Conservation (phyloP, 1,140 invertebrate genomes). For the Epicauta chinensis region DNA sequence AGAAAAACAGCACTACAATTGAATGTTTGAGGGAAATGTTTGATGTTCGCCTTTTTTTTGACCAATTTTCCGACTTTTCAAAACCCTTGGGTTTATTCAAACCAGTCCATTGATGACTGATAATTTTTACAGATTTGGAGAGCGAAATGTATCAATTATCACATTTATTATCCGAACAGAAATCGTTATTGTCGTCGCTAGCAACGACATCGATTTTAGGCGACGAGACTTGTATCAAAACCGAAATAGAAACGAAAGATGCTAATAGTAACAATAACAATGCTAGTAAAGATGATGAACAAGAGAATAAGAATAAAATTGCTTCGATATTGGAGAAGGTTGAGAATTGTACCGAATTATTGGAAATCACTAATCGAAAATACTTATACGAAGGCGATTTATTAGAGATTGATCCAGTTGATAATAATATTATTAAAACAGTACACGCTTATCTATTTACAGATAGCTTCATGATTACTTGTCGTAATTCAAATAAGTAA, state of each 20-base stretch:
- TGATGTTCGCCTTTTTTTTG: no score
- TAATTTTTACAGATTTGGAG: constrained; percentile 84
- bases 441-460: constrained; percentile 92
- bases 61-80: no score
- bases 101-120: no score
- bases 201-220: constrained; percentile 66
- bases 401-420: constrained; percentile 80
- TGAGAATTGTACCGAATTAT: constrained; percentile 75
- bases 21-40: no score
- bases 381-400: constrained; percentile 86
- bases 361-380: constrained; percentile 67
- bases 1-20: no score
- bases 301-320: constrained; percentile 63
- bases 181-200: constrained; percentile 73
- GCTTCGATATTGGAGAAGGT: constrained; percentile 79
- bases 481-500: constrained; percentile 57
- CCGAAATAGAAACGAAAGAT: constrained; percentile 53
- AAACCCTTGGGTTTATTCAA: neutral
- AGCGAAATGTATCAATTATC: constrained; percentile 99
- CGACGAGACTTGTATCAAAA: constrained; percentile 51
- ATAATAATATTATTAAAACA: constrained; percentile 77
- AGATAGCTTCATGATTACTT: constrained; percentile 59
- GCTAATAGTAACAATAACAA: constrained; percentile 51
- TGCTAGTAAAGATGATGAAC: constrained; percentile 35
- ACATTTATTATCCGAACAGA: constrained; percentile 91